phyloP scores from a whole-genome alignment of 1,140 invertebrate genomes.

The Teleopsis dalmanni region DNA sequence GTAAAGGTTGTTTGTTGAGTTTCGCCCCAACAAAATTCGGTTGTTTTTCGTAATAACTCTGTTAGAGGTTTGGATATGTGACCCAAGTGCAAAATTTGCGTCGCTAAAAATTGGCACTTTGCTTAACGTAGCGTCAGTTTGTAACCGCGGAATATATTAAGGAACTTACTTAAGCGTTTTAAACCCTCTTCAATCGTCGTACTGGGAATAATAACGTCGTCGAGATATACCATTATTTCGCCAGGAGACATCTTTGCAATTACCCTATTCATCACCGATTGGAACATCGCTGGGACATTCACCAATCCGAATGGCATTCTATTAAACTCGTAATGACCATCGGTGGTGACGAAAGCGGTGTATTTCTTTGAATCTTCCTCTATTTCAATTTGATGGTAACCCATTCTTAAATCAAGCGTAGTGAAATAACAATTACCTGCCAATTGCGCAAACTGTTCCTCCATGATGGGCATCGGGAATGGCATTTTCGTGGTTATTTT shows the following conservation, averaged over 20 bases:
- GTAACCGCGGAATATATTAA: no score
- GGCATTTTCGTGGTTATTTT: conserved; percentile 19
- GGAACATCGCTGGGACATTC: conserved; percentile 39
- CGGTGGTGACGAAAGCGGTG: conserved; percentile 41
- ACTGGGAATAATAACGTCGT: no score
- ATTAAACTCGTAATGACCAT: conserved; percentile 24
- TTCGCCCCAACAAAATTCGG: no score
- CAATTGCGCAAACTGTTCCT: conserved; percentile 30
- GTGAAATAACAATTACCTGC: no score
- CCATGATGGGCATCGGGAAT: conserved; percentile 26
- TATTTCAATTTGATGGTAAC: no score
- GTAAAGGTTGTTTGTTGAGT: no score
- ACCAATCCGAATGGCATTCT: conserved; percentile 24
- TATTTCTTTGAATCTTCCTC: conserved; percentile 30
- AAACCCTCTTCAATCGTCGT: background rate
- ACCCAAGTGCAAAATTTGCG: no score
- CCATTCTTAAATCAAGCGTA: no score
- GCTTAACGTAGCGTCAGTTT: no score
- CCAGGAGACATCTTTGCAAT: background rate
- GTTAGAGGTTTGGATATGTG: no score
- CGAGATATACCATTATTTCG: conserved; percentile 8
- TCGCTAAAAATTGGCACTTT: no score
- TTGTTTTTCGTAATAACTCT: no score
- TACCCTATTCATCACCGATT: conserved; percentile 35
- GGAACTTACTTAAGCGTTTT: background rate